Evolutionary conservation across 2,113 vertebrate species (phyloP).

Genomic region (Burhinus oedicnemus): DNA sequence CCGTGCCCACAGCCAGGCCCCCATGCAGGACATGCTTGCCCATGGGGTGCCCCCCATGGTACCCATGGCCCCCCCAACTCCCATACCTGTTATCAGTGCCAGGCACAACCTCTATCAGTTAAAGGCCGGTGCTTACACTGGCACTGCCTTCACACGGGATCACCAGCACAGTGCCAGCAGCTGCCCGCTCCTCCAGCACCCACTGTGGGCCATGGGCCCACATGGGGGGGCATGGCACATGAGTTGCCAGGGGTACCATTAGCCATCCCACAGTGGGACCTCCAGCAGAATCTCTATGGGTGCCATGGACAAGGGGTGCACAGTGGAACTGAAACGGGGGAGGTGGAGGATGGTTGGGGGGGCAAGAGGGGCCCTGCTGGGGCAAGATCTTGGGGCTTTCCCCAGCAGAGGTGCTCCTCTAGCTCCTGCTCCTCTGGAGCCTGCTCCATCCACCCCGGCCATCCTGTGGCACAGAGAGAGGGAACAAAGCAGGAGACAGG

Average conservation of each 20-base stretch:
- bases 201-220: accelerated
- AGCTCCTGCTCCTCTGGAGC: background rate
- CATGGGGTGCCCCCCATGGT: accelerated
- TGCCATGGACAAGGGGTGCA: background rate
- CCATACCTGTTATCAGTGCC: background rate
- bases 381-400: background rate
- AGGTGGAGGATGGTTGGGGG: background rate
- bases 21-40: background rate
- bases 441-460: background rate
- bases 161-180: background rate
- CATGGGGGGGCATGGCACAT: accelerated
- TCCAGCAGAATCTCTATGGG: background rate
- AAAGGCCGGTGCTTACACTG: too few species aligned
- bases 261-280: background rate
- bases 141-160: background rate
- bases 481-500: background rate
- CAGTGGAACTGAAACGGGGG: background rate
- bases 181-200: background rate
- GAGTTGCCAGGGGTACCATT: background rate
- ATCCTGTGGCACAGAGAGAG: background rate
- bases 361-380: background rate
- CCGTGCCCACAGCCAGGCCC: background rate
- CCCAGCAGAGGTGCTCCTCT: background rate
- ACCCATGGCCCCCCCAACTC: accelerated
- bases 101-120: background rate